Conservation (phyloP, 2,113 vertebrate genomes). For the Sphaerodactylus townsendi region DNA sequence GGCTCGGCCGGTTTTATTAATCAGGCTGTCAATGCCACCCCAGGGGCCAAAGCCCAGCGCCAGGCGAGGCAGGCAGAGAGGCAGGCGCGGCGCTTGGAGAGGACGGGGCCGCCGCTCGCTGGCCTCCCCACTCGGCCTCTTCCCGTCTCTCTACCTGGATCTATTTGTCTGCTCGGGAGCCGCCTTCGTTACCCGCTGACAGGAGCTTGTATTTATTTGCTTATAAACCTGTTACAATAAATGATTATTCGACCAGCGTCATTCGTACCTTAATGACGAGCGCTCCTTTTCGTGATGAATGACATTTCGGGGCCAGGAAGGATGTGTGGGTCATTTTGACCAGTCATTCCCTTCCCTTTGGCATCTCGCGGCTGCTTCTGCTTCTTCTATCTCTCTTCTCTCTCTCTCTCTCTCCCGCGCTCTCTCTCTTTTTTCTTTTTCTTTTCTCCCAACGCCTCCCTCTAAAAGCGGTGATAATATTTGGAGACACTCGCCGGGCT, state of each 20-base stretch:
- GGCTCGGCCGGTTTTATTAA: constrained; percentile 98
- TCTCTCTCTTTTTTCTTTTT: not conserved
- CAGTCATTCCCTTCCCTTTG: constrained; percentile 91
- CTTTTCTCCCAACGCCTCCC: constrained; percentile 82
- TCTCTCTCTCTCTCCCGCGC: constrained; percentile 69
- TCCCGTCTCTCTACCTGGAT: constrained; percentile 92
- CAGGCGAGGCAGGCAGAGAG: too few relatives aligned
- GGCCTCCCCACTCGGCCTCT: constrained; percentile 91
- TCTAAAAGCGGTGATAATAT: constrained; percentile 94
- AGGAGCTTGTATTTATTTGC: constrained; percentile 99
- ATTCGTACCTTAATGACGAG: constrained; percentile 97
- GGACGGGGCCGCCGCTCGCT: constrained; percentile 88
- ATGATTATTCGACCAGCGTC: constrained; percentile 99
- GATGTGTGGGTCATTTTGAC: constrained; percentile 96
- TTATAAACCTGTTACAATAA: constrained; percentile 99
- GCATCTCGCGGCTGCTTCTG: constrained; percentile 81
- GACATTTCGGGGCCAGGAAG: constrained; percentile 91
- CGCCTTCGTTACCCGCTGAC: constrained; percentile 98
- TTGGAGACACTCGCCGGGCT: constrained; percentile 89
- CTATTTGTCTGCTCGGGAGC: constrained; percentile 97
- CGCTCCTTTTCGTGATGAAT: constrained; percentile 94
- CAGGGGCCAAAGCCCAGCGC: constrained; percentile 98
- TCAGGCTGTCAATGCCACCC: constrained; percentile 99
- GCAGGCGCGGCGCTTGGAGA: constrained; percentile 88
- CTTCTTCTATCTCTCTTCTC: not conserved